Conservation (phyloP, 2,113 vertebrate species). For the Fukomys damarensis region DNA sequence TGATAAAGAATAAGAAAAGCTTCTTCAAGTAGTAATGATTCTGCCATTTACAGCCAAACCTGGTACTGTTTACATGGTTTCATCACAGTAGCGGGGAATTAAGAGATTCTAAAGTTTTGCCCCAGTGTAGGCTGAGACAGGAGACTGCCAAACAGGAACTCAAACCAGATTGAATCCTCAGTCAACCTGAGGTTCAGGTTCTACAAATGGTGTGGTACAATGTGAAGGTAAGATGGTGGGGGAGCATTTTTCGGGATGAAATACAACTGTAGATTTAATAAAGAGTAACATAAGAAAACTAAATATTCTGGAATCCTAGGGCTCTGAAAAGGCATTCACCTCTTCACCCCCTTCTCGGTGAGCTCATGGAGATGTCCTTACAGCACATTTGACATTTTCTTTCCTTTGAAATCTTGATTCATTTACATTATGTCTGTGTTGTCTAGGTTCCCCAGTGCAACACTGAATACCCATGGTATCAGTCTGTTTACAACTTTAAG, state of each 20-base stretch:
- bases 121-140: too few relatives aligned
- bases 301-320: neutral
- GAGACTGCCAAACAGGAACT: neutral
- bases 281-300: neutral
- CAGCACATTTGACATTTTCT: neutral
- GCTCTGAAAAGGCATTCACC: neutral
- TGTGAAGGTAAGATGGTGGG: neutral
- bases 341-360: neutral
- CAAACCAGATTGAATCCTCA: neutral
- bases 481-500: neutral
- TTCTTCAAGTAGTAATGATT: neutral
- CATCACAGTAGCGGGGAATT: neutral
- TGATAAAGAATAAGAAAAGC: neutral
- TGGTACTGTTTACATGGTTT: neutral
- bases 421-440: neutral
- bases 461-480: neutral
- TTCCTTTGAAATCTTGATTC: constrained; percentile 1
- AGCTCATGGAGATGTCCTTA: neutral
- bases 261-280: neutral
- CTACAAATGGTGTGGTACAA: neutral
- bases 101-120: neutral
- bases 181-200: neutral
- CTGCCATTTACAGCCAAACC: too few relatives aligned
- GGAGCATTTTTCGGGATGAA: neutral
- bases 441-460: neutral